Base-by-base conservation (phyloP, 2,797 vertebrate genomes). In the Acanthis flammea region DNA sequence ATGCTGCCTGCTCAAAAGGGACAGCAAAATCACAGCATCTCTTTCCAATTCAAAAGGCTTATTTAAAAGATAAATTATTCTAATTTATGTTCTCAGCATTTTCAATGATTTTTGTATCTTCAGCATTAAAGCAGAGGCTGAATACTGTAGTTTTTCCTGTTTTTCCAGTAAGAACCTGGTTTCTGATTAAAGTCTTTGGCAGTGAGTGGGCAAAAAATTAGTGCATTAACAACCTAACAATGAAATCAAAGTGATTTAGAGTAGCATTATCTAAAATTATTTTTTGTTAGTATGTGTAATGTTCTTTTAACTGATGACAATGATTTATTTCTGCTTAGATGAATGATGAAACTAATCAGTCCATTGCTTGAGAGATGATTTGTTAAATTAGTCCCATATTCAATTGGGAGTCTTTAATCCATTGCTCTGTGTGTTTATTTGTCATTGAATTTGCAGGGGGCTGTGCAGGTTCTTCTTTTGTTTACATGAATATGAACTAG, bases 321-420 rank as follows among this genome's bases (percentile, higher is more conserved):
- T 90, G 76, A 94, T 94, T 95, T 92, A 94, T 92, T 96, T 96
- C 53, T 92, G 14, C 79, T 94, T 77, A 84, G 70, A 86, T 90
- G 73, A 94, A 78, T 92, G 76, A 92, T 84, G 66, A 86, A 94
- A 67, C 48, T 88, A 91, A 96, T 94, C 91, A 88, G 91, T 73
- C 79, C 95, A 81, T 67, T 94, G 66, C 81, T 86, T 92, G 85
- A 84, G 90, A 89, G 76, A 78, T 53, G 70, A 82, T 94, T 90
- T 84, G 66, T 94, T 94, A 88, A 91, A 94, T 94, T 91, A 95
- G 72, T 78, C 70, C 27, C n/a, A 45, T 80, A 63, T 88, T 94
- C 70, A 91, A 7, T 12, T 63, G 55, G 16, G 58, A 90, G 48
- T 70, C 72, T 90, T 88, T 60, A 91, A 72, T 88, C 71, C 50